phyloP scores from a whole-genome alignment of 2,797 vertebrate species.

The Syncerus caffer region DNA sequence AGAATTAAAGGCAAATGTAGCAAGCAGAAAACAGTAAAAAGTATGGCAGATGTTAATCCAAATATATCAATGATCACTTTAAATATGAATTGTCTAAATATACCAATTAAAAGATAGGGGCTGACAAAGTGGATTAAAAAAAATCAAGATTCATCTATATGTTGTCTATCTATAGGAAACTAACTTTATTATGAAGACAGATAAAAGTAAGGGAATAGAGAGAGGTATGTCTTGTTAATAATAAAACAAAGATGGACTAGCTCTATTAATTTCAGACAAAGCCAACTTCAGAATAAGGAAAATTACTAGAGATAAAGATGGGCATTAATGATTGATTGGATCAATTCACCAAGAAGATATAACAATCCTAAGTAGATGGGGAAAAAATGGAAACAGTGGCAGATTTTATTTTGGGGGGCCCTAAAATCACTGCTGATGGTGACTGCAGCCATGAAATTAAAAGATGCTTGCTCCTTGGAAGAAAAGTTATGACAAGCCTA shows the following conservation, averaged over 20 bases:
- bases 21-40: not conserved
- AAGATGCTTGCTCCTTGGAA: not conserved
- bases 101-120: not conserved
- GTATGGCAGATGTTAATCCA: not conserved
- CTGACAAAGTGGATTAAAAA: not conserved
- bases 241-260: not conserved
- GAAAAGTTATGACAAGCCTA: not conserved
- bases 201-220: not conserved
- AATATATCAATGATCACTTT: not conserved
- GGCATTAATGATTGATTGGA: not conserved
- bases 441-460: not conserved
- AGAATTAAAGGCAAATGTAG: not conserved
- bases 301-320: not conserved
- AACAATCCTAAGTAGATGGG: not conserved
- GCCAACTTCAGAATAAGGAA: constrained; percentile 38
- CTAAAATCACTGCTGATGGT: not conserved
- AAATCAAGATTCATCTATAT: not conserved
- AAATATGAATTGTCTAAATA: not conserved
- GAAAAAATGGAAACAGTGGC: not conserved
- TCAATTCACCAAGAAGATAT: not conserved
- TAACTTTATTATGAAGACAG: not conserved
- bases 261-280: not conserved
- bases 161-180: not conserved
- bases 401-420: not conserved
- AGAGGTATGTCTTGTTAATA: not conserved